Percentiles rank a stretch among this genome's conserved stretches.
Evolutionary conservation across 1,140 invertebrate species (phyloP).

Genomic region (Drosophila grimshawi): DNA sequence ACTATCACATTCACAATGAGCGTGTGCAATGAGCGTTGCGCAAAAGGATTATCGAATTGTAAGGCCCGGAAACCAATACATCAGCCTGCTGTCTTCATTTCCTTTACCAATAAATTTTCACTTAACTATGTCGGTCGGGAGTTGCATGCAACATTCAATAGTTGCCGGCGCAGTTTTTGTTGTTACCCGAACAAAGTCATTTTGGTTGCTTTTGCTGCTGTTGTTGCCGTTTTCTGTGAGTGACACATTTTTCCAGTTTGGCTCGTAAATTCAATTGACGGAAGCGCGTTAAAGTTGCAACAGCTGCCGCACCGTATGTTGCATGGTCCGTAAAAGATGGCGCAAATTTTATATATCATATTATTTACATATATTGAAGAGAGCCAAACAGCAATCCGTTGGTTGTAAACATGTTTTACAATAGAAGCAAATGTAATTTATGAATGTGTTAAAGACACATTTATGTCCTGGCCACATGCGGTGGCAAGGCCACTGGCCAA

Average conservation of each 20-base stretch:
- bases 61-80: slow-evolving; percentile 76
- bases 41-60: slow-evolving; percentile 75
- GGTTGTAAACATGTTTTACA: slow-evolving; percentile 4
- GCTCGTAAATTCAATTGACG: slow-evolving; percentile 80
- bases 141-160: slow-evolving; percentile 39
- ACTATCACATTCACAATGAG: background rate
- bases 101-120: slow-evolving; percentile 81
- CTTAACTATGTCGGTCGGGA: slow-evolving; percentile 76
- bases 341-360: slow-evolving; percentile 52
- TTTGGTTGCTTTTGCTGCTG: background rate
- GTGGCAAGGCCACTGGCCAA: slow-evolving; percentile 29
- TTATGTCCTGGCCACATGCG: slow-evolving; percentile 24
- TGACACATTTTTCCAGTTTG: slow-evolving; percentile 80
- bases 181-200: background rate
- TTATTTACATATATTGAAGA: slow-evolving; percentile 61
- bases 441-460: slow-evolving; percentile 24
- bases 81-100: slow-evolving; percentile 73
- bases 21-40: slow-evolving; percentile 30
- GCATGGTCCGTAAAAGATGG: slow-evolving; percentile 12
- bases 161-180: slow-evolving; percentile 5
- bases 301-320: slow-evolving; percentile 45
- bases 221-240: slow-evolving; percentile 38
- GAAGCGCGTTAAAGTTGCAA: slow-evolving; percentile 77
- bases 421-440: slow-evolving; percentile 6
- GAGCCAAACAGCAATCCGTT: background rate